These are phyloP conservation scores for Zhuqinia jingwanae DNA, from an alignment of 2,888 invertebrate species.

Conservation along the genomic window DNA sequence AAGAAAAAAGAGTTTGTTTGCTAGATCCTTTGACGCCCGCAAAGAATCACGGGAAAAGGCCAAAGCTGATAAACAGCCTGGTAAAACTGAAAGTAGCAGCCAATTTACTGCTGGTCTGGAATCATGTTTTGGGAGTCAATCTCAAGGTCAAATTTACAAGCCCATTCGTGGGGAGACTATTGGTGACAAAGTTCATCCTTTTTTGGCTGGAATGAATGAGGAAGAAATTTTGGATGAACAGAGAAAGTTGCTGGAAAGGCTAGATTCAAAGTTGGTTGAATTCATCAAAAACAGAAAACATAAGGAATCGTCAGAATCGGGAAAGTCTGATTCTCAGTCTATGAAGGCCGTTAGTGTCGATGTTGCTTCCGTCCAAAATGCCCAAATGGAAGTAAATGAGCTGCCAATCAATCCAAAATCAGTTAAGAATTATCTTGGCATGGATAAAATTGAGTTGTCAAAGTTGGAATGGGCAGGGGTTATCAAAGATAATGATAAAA, in stretches of 20 bases:
- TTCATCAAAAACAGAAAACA: conserved; percentile 83
- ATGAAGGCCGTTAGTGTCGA: too few species aligned
- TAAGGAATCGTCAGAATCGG: conserved; percentile 33
- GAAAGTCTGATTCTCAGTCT: too few species aligned
- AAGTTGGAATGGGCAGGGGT: conserved; percentile 95
- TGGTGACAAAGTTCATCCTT: conserved; percentile 66
- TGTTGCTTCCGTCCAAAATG: too few species aligned
- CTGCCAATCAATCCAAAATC: conserved; percentile 82
- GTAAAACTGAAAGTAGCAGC: neutral
- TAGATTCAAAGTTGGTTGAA: conserved; percentile 86
- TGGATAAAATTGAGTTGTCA: conserved; percentile 91
- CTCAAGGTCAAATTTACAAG: too few species aligned
- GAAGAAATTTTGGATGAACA: conserved; percentile 89
- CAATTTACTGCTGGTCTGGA: too few species aligned
- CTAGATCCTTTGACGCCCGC: conserved; percentile 74
- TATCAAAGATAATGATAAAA: conserved; percentile 80
- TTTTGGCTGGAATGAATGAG: conserved; percentile 84
- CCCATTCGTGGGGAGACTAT: neutral
- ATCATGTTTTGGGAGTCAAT: neutral
- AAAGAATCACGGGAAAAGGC: conserved; percentile 8
- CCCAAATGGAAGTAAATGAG: conserved; percentile 80
- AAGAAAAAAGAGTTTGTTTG: conserved; percentile 78
- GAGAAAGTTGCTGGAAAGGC: conserved; percentile 84
- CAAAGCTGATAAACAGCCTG: neutral
- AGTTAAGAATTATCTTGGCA: conserved; percentile 90